Evolutionary conservation across 2,113 vertebrate genomes (phyloP).

Genomic region (Pedionomus torquatus): DNA sequence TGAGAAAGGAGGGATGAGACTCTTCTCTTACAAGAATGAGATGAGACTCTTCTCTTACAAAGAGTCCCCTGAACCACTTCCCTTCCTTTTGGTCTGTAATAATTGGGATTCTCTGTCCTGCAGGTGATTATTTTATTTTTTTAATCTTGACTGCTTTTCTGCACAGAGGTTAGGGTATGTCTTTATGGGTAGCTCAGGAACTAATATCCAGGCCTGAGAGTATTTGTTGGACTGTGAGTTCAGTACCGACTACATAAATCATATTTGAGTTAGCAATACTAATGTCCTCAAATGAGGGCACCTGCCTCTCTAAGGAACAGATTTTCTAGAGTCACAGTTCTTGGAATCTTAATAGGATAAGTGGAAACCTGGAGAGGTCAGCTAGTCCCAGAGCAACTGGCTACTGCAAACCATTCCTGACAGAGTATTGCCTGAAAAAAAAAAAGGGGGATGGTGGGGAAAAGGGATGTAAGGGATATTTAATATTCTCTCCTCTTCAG

Average conservation of each 20-base stretch:
- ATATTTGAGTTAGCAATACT: neutral
- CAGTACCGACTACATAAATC: neutral
- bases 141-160: neutral
- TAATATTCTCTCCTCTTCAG: neutral
- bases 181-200: neutral
- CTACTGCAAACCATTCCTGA: neutral
- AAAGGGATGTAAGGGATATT: neutral
- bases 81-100: neutral
- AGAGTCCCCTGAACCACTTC: neutral
- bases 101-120: neutral
- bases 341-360: neutral
- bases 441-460: rapidly evolving
- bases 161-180: neutral
- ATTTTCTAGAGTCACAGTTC: neutral
- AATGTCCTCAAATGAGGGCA: too few relatives aligned
- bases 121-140: neutral
- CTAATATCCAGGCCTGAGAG: neutral
- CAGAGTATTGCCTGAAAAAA: neutral
- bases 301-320: neutral
- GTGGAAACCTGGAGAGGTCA: neutral
- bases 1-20: neutral
- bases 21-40: rapidly evolving
- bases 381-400: neutral
- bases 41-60: rapidly evolving
- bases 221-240: neutral